These are phyloP conservation scores for Hemibagrus wyckioides DNA, from an alignment of 2,113 vertebrate genomes.

Conservation along the genomic window DNA sequence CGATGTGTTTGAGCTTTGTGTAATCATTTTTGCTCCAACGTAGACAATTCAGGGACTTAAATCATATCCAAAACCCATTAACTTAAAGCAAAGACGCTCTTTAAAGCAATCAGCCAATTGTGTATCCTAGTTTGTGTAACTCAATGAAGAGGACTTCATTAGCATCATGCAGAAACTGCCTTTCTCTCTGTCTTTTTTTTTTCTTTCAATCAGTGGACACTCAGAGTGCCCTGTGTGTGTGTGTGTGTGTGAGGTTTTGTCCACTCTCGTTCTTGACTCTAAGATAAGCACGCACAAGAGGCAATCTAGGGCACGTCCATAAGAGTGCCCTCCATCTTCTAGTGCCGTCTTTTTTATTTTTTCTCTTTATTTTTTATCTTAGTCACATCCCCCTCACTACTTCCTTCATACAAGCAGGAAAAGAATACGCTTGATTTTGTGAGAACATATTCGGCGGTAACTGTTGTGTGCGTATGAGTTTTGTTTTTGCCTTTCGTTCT, in stretches of 20 bases:
- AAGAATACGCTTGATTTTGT: constrained; percentile 23
- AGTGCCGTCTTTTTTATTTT: constrained; percentile 45
- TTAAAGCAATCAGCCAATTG: constrained; percentile 66
- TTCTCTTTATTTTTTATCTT: too few species aligned
- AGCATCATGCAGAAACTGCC: constrained; percentile 66
- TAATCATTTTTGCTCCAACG: too few species aligned
- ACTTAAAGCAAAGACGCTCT: constrained; percentile 40
- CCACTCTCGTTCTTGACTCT: constrained; percentile 24
- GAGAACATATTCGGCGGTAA: not conserved
- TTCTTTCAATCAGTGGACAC: constrained; percentile 34
- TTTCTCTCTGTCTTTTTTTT: constrained; percentile 12
- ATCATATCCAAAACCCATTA: not conserved
- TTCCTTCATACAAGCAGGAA: not conserved
- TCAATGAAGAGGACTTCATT: constrained; percentile 76
- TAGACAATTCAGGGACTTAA: not conserved
- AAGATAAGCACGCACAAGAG: constrained; percentile 37
- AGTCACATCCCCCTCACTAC: constrained; percentile 29
- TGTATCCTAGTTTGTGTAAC: constrained; percentile 69
- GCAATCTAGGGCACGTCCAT: constrained; percentile 69
- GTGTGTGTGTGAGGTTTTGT: constrained; percentile 14
- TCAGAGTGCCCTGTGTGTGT: not conserved
- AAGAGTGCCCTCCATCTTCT: constrained; percentile 63
- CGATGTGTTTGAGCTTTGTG: not conserved
- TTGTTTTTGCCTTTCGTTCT: not conserved
- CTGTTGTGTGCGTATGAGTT: not conserved